These are phyloP conservation scores for Ictidomys tridecemlineatus DNA, from an alignment of 2,113 vertebrate genomes.

Conservation along the genomic window DNA sequence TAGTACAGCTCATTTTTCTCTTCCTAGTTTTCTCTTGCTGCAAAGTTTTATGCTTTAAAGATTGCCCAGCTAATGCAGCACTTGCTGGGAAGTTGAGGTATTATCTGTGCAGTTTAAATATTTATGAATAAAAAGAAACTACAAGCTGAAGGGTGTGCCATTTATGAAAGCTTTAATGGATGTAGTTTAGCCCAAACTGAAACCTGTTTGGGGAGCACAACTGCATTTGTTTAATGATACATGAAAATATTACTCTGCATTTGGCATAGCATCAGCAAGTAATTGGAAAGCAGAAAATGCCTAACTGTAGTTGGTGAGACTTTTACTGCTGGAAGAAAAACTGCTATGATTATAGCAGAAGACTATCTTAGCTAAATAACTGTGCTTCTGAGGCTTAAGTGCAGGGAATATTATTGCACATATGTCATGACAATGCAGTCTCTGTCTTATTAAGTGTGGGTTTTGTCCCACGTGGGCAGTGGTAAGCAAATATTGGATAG, in stretches of 20 bases:
- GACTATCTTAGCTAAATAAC: slow-evolving; percentile 68
- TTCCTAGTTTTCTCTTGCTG: slow-evolving; percentile 59
- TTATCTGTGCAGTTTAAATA: slow-evolving; percentile 83
- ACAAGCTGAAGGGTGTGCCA: slow-evolving; percentile 74
- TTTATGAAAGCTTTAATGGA: slow-evolving; percentile 84
- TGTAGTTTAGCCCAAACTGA: slow-evolving; percentile 78
- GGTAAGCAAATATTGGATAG: slow-evolving; percentile 78
- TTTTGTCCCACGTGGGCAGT: slow-evolving; percentile 69
- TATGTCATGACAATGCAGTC: slow-evolving; percentile 73
- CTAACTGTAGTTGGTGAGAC: slow-evolving; percentile 72
- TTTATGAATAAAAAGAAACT: slow-evolving; percentile 81
- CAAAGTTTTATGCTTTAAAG: slow-evolving; percentile 73
- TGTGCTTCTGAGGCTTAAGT: slow-evolving; percentile 75
- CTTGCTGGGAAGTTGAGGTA: slow-evolving; percentile 80
- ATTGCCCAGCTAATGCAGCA: slow-evolving; percentile 66
- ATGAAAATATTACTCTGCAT: slow-evolving; percentile 80
- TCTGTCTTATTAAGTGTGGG: slow-evolving; percentile 76
- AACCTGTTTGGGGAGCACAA: slow-evolving; percentile 80
- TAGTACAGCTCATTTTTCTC: slow-evolving; percentile 43
- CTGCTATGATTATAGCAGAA: slow-evolving; percentile 76
- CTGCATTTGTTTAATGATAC: slow-evolving; percentile 83
- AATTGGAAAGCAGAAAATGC: slow-evolving; percentile 82
- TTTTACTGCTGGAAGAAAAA: slow-evolving; percentile 80
- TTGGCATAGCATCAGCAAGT: slow-evolving; percentile 78
- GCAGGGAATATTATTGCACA: slow-evolving; percentile 75